Percentiles rank a stretch among this genome's conserved stretches.
These are phyloP conservation scores for Rhagologus leucostigma DNA, from an alignment of 2,113 vertebrate species.

Conservation along the genomic window DNA sequence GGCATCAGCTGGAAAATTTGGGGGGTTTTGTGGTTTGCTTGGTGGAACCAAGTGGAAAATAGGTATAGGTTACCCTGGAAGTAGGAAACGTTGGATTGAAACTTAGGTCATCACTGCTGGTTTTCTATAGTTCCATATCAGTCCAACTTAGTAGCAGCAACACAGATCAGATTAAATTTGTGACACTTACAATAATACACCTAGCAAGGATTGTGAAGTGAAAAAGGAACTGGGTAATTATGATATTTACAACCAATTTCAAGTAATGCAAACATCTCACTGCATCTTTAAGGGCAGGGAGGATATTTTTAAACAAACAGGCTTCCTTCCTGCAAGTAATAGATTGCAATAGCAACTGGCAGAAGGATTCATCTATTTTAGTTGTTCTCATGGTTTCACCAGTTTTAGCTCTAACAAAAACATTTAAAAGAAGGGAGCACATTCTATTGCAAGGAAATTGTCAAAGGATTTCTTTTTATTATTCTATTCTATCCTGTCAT, in stretches of 20 bases:
- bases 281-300: constrained; percentile 14
- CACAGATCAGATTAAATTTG: background rate
- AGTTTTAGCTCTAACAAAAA: constrained; percentile 22
- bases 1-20: background rate
- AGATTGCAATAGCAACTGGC: constrained; percentile 49
- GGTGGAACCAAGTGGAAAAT: background rate
- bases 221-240: background rate
- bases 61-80: background rate
- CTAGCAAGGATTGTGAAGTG: background rate
- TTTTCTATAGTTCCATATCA: background rate
- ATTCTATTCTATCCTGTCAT: background rate
- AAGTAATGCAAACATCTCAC: background rate
- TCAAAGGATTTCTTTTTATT: background rate
- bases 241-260: background rate
- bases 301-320: constrained; percentile 46
- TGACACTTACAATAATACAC: background rate
- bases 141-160: background rate
- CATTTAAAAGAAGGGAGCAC: background rate
- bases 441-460: background rate
- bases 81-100: background rate
- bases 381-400: constrained; percentile 25
- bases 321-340: constrained; percentile 50
- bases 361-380: constrained; percentile 43
- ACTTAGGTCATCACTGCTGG: background rate
- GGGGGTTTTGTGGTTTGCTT: background rate